Evolutionary conservation across 92 coral and sea anemone species (phyloP).

Genomic region (Phenganax subtilis): DNA sequence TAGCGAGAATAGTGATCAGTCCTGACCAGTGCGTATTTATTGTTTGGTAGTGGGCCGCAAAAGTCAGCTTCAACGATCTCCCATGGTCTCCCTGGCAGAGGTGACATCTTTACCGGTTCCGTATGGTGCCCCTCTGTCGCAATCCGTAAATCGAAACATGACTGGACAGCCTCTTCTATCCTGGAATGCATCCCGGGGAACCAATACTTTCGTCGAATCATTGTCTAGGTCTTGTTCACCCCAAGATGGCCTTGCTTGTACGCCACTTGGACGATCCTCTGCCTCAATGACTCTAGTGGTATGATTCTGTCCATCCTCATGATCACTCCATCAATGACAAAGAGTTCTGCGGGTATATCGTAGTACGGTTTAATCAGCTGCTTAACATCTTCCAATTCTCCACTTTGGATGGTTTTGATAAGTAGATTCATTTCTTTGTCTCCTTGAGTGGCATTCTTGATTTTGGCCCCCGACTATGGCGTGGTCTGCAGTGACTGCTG

Average conservation of each 20-base stretch:
- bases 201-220: slow-evolving; percentile 49
- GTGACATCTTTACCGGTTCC: not conserved
- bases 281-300: slow-evolving; percentile 6
- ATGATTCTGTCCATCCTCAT: slow-evolving; percentile 45
- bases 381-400: slow-evolving; percentile 33
- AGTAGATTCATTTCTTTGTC: slow-evolving; percentile 29
- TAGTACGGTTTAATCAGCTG: slow-evolving; percentile 41
- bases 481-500: not conserved
- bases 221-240: not conserved
- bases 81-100: not conserved
- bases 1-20: not conserved
- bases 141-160: slow-evolving; percentile 47
- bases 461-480: slow-evolving; percentile 5
- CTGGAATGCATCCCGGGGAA: slow-evolving; percentile 40
- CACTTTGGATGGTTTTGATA: slow-evolving; percentile 22
- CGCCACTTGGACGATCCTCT: slow-evolving; percentile 1
- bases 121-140: not conserved
- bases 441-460: not conserved
- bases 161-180: slow-evolving; percentile 42
- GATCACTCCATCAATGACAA: slow-evolving; percentile 36
- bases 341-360: slow-evolving; percentile 43
- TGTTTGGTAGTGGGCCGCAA: no score
- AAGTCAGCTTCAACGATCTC: no score
- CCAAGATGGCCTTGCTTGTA: slow-evolving; percentile 9
- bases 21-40: no score